These are phyloP conservation scores for Aurelia sp. DNA, from an alignment of 30 jellyfish, hydroid and myxozoan genomes.

Conservation along the genomic window DNA sequence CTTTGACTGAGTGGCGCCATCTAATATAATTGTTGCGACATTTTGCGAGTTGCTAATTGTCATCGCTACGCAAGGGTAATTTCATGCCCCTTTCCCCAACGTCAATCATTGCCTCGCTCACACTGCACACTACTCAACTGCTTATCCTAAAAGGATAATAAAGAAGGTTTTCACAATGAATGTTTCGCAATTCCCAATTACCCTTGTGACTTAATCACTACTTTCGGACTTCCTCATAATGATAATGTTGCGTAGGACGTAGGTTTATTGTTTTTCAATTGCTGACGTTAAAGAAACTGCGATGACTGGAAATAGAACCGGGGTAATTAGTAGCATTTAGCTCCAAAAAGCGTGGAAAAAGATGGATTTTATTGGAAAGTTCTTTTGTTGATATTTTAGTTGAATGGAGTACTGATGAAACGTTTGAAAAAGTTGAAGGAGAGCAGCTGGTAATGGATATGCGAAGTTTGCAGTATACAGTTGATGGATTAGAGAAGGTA, in stretches of 20 bases:
- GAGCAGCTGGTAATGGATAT: conserved; percentile 74
- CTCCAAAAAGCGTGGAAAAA: too few species aligned
- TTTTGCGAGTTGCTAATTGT: too few species aligned
- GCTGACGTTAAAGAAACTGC: not conserved
- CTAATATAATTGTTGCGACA: too few species aligned
- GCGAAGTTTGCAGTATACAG: conserved; percentile 75
- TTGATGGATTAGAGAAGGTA: conserved; percentile 86
- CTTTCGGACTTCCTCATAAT: not conserved
- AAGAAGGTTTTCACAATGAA: too few species aligned
- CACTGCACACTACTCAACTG: too few species aligned
- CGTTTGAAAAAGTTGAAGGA: conserved; percentile 72
- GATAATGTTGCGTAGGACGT: too few species aligned
- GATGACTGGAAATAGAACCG: not conserved
- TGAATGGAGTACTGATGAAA: conserved; percentile 95
- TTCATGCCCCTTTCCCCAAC: too few species aligned
- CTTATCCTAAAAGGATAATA: too few species aligned
- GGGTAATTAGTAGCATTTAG: not conserved
- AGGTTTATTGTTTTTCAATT: not conserved
- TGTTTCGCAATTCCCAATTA: not conserved
- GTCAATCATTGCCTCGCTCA: too few species aligned
- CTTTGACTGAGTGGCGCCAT: too few species aligned
- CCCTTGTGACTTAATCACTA: not conserved
- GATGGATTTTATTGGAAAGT: too few species aligned
- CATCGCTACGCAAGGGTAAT: too few species aligned
- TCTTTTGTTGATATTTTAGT: conserved; percentile 45